Evolutionary conservation across 1,140 invertebrate genomes (phyloP).

Genomic region (Stenopsyche tienmushanensis): DNA sequence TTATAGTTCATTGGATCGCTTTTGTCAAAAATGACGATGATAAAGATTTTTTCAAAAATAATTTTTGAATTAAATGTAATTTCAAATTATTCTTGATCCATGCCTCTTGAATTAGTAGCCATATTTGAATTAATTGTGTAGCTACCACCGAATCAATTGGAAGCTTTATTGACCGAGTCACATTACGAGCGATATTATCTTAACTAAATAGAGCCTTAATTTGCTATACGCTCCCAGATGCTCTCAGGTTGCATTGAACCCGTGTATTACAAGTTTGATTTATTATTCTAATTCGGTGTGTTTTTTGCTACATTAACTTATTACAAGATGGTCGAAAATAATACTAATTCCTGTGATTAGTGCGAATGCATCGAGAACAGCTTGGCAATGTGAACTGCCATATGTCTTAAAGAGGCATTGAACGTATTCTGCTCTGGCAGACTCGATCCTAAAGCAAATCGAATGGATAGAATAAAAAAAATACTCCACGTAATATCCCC

Average conservation of each 20-base stretch:
- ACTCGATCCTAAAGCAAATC: slow-evolving; percentile 13
- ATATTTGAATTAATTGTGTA: not conserved
- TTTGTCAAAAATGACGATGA: too few relatives aligned
- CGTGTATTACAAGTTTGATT: not conserved
- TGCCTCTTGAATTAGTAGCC: not conserved
- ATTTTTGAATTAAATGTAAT: not conserved
- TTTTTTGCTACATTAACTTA: slow-evolving; percentile 19
- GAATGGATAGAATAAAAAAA: not conserved
- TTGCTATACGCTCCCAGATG: not conserved
- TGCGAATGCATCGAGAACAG: slow-evolving; percentile 21
- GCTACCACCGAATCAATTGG: not conserved
- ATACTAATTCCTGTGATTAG: slow-evolving; percentile 25
- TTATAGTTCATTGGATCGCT: too few relatives aligned
- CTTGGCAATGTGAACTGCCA: slow-evolving; percentile 28
- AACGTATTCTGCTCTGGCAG: too few relatives aligned
- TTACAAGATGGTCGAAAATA: slow-evolving; percentile 17
- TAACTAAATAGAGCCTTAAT: not conserved
- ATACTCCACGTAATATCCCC: not conserved
- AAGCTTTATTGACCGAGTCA: not conserved
- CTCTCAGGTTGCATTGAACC: slow-evolving; percentile 1
- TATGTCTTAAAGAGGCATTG: slow-evolving; percentile 17
- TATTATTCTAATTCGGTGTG: slow-evolving; percentile 2
- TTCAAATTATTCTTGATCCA: not conserved
- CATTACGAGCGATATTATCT: not conserved
- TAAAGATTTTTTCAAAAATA: too few relatives aligned